These are phyloP conservation scores for Helicoverpa assulta DNA, from an alignment of 2,888 invertebrate genomes.

Conservation along the genomic window DNA sequence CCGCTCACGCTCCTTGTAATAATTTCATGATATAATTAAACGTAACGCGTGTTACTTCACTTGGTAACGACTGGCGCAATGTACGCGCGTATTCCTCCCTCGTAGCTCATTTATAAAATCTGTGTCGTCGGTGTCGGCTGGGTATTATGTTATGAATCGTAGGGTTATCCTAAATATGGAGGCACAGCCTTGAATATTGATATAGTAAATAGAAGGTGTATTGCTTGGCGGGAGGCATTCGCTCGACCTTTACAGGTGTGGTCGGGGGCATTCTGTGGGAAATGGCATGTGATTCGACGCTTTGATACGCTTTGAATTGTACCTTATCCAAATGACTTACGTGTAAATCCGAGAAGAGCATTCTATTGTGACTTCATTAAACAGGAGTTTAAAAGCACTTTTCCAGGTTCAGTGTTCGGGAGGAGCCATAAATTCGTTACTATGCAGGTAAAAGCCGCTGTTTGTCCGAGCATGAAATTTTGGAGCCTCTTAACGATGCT, in stretches of 20 bases:
- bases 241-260: conserved; percentile 4
- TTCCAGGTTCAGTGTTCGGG: conserved; percentile 14
- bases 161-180: conserved; percentile 42
- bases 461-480: conserved; percentile 37
- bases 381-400: conserved; percentile 16
- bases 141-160: conserved; percentile 52
- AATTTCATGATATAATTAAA: conserved; percentile 64
- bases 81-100: conserved; percentile 59
- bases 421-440: conserved; percentile 36
- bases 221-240: background rate
- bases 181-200: conserved; percentile 59
- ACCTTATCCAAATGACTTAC: conserved; percentile 11
- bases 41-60: conserved; percentile 61
- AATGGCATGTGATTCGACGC: conserved; percentile 32
- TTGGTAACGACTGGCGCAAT: conserved; percentile 61
- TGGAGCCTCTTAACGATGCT: conserved; percentile 49
- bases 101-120: conserved; percentile 64
- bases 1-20: conserved; percentile 56
- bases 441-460: conserved; percentile 27
- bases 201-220: conserved; percentile 24
- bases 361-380: conserved; percentile 5
- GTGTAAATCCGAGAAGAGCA: conserved; percentile 17
- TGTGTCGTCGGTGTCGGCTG: conserved; percentile 53
- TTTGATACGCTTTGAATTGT: conserved; percentile 3
- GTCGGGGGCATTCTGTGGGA: conserved; percentile 24